phyloP scores from a whole-genome alignment of 1,140 invertebrate genomes.

The Rhynchophorus ferrugineus region DNA sequence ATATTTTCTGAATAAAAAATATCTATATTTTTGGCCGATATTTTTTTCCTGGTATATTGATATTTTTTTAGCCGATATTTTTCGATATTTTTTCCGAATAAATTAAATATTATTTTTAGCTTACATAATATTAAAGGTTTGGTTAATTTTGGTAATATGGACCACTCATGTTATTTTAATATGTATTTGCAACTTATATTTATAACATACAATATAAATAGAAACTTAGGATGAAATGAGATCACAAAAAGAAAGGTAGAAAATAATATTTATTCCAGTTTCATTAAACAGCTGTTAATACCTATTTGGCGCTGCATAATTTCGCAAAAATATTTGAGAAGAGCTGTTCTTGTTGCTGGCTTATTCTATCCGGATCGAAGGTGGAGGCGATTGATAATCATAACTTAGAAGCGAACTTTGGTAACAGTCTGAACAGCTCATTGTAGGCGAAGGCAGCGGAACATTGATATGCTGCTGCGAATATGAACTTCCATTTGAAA shows the following conservation, averaged over 20 bases:
- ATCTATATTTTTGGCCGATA: too few relatives aligned
- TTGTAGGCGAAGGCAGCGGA: slow-evolving; percentile 3
- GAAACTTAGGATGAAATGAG: not conserved
- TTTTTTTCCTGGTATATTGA: too few relatives aligned
- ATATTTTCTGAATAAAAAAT: too few relatives aligned
- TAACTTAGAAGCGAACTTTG: too few relatives aligned
- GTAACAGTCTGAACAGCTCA: not conserved
- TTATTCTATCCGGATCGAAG: not conserved
- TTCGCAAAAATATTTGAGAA: not conserved
- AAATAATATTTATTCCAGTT: not conserved
- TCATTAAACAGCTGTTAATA: slow-evolving; percentile 7
- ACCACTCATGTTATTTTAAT: slow-evolving; percentile 4
- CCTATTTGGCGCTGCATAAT: not conserved
- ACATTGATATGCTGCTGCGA: not conserved
- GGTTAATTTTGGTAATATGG: too few relatives aligned
- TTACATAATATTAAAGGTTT: too few relatives aligned
- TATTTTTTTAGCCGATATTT: too few relatives aligned
- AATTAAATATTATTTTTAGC: too few relatives aligned
- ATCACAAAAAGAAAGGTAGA: not conserved
- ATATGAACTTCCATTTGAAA: slow-evolving; percentile 14
- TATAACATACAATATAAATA: not conserved
- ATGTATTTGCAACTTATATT: not conserved
- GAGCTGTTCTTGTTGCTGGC: not conserved
- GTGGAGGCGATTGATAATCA: too few relatives aligned
- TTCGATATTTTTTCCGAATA: too few relatives aligned